Evolutionary conservation across 2,888 invertebrate genomes (phyloP).

Genomic region (Oscheius myriophilus): DNA sequence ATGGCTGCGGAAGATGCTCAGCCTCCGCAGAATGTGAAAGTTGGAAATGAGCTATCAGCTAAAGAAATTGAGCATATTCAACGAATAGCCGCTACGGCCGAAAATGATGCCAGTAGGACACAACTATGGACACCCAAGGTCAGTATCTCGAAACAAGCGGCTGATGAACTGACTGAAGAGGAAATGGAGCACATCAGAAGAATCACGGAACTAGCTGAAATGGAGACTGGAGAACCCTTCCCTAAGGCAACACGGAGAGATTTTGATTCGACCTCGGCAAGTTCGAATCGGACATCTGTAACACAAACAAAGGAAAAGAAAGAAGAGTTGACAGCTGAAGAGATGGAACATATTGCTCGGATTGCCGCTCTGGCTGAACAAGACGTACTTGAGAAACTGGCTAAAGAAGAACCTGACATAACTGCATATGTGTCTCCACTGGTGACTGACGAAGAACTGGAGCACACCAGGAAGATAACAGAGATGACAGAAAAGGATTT

Average conservation of each 20-base stretch:
- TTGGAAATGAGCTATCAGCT: conserved; percentile 5
- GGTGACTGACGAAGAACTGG: conserved; percentile 13
- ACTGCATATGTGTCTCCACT: too few species aligned
- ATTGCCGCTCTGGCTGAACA: conserved; percentile 29
- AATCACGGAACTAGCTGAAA: conserved; percentile 38
- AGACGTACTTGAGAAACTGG: too few species aligned
- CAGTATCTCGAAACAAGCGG: not conserved
- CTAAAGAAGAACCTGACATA: too few species aligned
- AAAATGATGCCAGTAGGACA: conserved; percentile 18
- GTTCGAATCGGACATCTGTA: not conserved
- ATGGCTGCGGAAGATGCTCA: conserved; percentile 32
- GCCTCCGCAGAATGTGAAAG: not conserved
- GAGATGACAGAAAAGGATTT: conserved; percentile 3
- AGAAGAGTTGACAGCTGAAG: conserved; percentile 9
- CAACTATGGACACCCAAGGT: not conserved
- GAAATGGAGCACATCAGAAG: conserved; percentile 47
- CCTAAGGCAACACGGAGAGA: too few species aligned
- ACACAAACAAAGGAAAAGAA: not conserved
- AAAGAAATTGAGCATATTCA: conserved; percentile 39
- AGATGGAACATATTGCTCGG: conserved; percentile 36
- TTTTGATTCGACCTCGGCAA: too few species aligned
- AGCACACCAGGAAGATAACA: conserved; percentile 19
- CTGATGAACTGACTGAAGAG: conserved; percentile 30
- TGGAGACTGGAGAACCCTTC: too few species aligned
- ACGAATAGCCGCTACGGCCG: conserved; percentile 28